A percentile compares a stretch with the other conserved stretches of the same genome.
Conservation (phyloP, 2,888 invertebrate genomes). For the Caenorhabditis imperialis region DNA sequence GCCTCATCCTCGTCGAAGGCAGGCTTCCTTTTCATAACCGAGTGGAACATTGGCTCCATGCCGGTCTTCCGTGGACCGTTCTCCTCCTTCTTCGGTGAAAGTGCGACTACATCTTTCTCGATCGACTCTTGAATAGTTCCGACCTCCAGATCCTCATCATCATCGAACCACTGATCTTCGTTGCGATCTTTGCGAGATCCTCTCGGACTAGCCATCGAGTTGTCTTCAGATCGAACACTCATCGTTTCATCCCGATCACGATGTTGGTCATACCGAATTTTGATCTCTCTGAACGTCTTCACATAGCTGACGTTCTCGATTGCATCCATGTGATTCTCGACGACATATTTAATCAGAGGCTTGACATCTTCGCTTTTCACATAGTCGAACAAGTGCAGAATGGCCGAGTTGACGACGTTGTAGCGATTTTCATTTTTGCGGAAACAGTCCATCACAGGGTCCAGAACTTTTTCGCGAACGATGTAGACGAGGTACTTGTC, state of each 20-base stretch:
- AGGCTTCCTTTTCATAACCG: constrained; percentile 62
- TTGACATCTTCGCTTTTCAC: constrained; percentile 82
- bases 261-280: constrained; percentile 63
- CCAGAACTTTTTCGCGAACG: constrained; percentile 91
- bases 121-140: constrained; percentile 43
- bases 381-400: constrained; percentile 98
- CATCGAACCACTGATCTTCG: constrained; percentile 76
- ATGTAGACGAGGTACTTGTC: constrained; percentile 98
- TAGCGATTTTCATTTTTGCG: constrained; percentile 96
- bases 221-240: constrained; percentile 55
- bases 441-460: constrained; percentile 94
- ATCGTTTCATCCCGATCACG: constrained; percentile 62
- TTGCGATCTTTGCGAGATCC: constrained; percentile 52
- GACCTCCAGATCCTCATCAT: constrained; percentile 69
- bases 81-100: constrained; percentile 48
- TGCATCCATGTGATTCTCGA: constrained; percentile 94
- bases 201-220: constrained; percentile 45
- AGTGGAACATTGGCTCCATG: constrained; percentile 72
- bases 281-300: constrained; percentile 86
- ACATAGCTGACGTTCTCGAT: constrained; percentile 96
- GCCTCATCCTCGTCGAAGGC: constrained; percentile 61
- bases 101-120: constrained; percentile 51
- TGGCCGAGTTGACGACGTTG: constrained; percentile 97
- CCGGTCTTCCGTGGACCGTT: constrained; percentile 65
- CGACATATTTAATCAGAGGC: constrained; percentile 86